Percentiles rank a stretch among this genome's conserved stretches.
Evolutionary conservation across 2,797 vertebrate genomes (phyloP).

Genomic region (Hydrophis major): DNA sequence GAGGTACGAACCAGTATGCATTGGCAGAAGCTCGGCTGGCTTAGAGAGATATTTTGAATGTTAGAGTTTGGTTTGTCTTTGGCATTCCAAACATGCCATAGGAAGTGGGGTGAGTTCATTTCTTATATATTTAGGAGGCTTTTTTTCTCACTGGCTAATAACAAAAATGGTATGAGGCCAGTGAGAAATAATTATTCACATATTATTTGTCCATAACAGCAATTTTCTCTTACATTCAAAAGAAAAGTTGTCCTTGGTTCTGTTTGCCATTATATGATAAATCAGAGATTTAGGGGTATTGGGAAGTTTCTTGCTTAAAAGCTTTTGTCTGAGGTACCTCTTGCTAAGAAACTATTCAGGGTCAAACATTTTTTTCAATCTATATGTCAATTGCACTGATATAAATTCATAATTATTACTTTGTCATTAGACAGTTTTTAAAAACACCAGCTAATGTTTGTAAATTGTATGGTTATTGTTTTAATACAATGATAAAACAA

Average conservation of each 20-base stretch:
- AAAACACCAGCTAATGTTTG: not conserved
- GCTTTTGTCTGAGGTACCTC: not conserved
- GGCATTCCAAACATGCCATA: slow-evolving; percentile 14
- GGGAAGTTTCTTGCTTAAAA: not conserved
- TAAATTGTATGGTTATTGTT: not conserved
- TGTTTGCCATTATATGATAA: not conserved
- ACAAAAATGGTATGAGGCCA: not conserved
- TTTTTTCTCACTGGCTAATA: not conserved
- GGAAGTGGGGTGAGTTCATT: not conserved
- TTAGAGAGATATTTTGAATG: not conserved
- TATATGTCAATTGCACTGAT: not conserved
- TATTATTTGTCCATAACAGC: not conserved
- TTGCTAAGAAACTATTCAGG: not conserved
- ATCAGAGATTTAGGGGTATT: not conserved
- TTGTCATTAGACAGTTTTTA: not conserved
- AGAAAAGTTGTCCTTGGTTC: not conserved
- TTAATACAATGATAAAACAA: not conserved
- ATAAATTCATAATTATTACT: not conserved
- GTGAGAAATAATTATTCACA: not conserved
- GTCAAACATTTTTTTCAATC: not conserved
- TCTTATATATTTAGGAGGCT: not conserved
- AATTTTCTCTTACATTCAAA: not conserved
- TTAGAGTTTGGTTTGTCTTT: slow-evolving; percentile 11
- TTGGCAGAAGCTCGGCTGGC: not conserved
- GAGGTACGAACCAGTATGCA: not conserved